Evolutionary conservation across 2,888 invertebrate species (phyloP).

Genomic region (Apamea anceps): DNA sequence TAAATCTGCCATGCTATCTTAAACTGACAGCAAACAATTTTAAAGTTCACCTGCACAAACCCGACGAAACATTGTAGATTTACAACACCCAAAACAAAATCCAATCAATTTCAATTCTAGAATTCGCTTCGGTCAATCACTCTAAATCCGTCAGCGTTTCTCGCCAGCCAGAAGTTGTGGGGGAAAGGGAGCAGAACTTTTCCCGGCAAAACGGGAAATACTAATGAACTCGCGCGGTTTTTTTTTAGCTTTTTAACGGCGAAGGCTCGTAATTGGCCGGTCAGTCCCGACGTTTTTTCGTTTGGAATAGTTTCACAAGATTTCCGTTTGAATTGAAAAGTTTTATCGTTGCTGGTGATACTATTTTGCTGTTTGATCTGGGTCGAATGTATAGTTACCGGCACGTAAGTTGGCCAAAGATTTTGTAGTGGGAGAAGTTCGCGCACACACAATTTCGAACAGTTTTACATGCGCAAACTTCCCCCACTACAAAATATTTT

Average conservation of each 20-base stretch:
- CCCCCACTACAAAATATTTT: too few relatives aligned
- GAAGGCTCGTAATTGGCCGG: constrained; percentile 54
- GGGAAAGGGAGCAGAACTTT: constrained; percentile 45
- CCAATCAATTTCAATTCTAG: constrained; percentile 50
- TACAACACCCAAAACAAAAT: constrained; percentile 43
- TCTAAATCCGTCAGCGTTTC: constrained; percentile 49
- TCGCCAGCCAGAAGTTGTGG: constrained; percentile 40
- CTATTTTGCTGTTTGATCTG: background rate
- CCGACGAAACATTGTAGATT: constrained; percentile 29
- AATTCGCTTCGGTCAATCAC: constrained; percentile 55
- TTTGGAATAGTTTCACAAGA: constrained; percentile 53
- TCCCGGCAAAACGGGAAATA: constrained; percentile 48
- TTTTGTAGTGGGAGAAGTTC: too few relatives aligned
- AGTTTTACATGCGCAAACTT: too few relatives aligned
- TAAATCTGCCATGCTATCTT: background rate
- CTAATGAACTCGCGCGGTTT: constrained; percentile 58
- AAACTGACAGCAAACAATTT: background rate
- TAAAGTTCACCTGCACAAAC: constrained; percentile 20
- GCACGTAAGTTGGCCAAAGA: too few relatives aligned
- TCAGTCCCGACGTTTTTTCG: constrained; percentile 33
- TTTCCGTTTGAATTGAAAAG: constrained; percentile 34
- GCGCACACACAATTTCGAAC: too few relatives aligned
- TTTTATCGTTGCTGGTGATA: constrained; percentile 20
- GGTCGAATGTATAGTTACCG: too few relatives aligned
- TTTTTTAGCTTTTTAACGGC: constrained; percentile 31